phyloP scores from a whole-genome alignment of 2,113 vertebrate species.

The Rhea pennata region DNA sequence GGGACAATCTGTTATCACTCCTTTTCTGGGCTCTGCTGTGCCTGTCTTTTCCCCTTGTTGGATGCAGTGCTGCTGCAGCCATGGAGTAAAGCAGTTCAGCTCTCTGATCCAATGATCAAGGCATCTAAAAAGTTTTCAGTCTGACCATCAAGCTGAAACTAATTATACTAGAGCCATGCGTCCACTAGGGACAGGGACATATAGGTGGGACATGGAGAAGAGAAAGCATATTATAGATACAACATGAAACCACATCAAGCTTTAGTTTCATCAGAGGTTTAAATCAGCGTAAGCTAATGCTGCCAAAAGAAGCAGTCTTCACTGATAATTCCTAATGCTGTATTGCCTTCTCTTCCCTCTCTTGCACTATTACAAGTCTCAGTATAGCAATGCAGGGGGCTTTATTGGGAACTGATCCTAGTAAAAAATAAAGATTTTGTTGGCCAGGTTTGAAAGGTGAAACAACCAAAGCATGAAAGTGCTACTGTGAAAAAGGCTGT shows the following conservation, averaged over 20 bases:
- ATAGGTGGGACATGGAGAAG: neutral
- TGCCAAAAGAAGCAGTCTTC: neutral
- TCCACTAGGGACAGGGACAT: neutral
- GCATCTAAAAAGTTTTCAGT: neutral
- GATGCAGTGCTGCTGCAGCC: neutral
- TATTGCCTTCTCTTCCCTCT: neutral
- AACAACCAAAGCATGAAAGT: neutral
- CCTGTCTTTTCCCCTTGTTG: neutral
- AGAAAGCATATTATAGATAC: neutral
- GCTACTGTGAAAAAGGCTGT: neutral
- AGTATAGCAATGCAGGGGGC: neutral
- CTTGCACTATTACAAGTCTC: neutral
- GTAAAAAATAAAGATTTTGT: neutral
- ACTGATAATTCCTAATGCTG: neutral
- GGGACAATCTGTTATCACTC: rapidly evolving
- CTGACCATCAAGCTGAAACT: neutral
- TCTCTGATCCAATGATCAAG: neutral
- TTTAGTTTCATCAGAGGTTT: neutral
- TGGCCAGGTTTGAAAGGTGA: neutral
- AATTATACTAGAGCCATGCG: neutral
- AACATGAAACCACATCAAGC: neutral
- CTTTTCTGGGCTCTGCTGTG: neutral
- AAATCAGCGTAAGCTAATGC: neutral
- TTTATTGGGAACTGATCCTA: neutral
- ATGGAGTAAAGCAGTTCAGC: neutral